A percentile compares a stretch with the other conserved stretches of the same genome.
Conservation (phyloP, 1,140 invertebrate genomes). For the Aphidius gifuensis region DNA sequence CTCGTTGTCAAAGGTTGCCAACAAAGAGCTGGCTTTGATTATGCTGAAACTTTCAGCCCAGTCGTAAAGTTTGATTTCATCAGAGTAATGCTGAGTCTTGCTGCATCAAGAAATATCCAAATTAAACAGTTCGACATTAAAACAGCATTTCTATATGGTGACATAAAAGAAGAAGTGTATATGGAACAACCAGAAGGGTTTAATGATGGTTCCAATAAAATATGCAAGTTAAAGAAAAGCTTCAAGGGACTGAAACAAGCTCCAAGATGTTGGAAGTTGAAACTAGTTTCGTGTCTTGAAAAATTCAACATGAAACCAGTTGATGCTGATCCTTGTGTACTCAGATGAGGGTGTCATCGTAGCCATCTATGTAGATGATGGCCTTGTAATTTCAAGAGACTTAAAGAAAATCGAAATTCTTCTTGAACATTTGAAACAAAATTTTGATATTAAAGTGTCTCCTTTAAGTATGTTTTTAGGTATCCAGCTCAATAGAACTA, state of each 20-base stretch:
- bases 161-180: conserved; percentile 41
- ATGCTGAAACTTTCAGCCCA: conserved; percentile 24
- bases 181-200: conserved; percentile 43
- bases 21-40: conserved; percentile 23
- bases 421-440: conserved; percentile 21
- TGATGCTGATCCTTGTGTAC: conserved; percentile 21
- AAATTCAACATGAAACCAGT: conserved; percentile 22
- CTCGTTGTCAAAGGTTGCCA: conserved; percentile 27
- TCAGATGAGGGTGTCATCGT: conserved; percentile 26
- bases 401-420: conserved; percentile 20
- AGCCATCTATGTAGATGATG: conserved; percentile 27
- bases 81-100: conserved; percentile 18
- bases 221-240: conserved; percentile 34
- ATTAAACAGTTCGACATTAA: conserved; percentile 41
- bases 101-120: conserved; percentile 14
- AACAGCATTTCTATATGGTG: conserved; percentile 45
- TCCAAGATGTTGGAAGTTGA: conserved; percentile 40
- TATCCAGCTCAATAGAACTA: conserved; percentile 23
- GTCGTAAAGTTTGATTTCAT: conserved; percentile 23
- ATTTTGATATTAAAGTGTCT: conserved; percentile 26
- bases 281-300: conserved; percentile 28
- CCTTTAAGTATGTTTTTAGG: conserved; percentile 26
- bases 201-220: conserved; percentile 23
- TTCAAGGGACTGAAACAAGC: conserved; percentile 42
- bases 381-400: conserved; percentile 14